These are phyloP conservation scores for Trichoplax adhaerens DNA, from an alignment of 37 sponge, comb jelly and placozoan species.

Conservation along the genomic window DNA sequence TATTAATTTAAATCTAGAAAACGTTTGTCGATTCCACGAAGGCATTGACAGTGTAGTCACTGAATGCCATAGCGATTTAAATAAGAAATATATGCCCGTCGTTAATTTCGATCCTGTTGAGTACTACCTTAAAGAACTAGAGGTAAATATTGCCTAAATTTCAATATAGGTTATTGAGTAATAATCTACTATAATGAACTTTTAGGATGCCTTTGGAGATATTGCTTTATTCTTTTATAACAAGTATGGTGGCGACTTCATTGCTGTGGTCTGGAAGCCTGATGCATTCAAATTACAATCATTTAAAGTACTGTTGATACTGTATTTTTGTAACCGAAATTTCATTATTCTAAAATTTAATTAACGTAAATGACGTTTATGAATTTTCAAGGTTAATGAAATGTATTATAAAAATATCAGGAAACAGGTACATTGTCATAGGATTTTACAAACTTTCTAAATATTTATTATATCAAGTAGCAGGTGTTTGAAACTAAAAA, in stretches of 20 bases:
- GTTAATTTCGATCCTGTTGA: slow-evolving; percentile 63
- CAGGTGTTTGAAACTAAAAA: slow-evolving; percentile 1
- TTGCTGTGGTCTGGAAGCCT: slow-evolving; percentile 81
- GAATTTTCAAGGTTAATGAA: too few species aligned
- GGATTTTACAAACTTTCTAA: background rate
- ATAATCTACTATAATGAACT: background rate
- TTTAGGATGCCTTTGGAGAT: slow-evolving; percentile 44
- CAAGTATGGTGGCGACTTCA: slow-evolving; percentile 50
- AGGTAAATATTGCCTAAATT: slow-evolving; percentile 27
- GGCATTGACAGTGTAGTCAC: slow-evolving; percentile 30
- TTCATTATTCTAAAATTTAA: too few species aligned
- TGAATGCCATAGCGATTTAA: background rate
- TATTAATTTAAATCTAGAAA: slow-evolving; percentile 45
- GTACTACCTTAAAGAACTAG: slow-evolving; percentile 40
- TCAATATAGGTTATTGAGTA: background rate
- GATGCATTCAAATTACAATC: slow-evolving; percentile 19
- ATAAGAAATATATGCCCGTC: slow-evolving; percentile 34
- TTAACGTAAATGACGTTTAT: too few species aligned
- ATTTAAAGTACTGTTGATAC: slow-evolving; percentile 35
- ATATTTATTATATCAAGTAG: background rate
- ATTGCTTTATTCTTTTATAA: slow-evolving; percentile 83
- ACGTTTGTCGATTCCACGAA: slow-evolving; percentile 20
- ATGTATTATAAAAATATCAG: too few species aligned
- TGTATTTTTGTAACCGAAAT: too few species aligned
- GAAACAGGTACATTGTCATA: too few species aligned